Percentiles rank a stretch among this genome's conserved stretches.
These are phyloP conservation scores for Pheosia gnoma DNA, from an alignment of 2,888 invertebrate species.

Conservation along the genomic window DNA sequence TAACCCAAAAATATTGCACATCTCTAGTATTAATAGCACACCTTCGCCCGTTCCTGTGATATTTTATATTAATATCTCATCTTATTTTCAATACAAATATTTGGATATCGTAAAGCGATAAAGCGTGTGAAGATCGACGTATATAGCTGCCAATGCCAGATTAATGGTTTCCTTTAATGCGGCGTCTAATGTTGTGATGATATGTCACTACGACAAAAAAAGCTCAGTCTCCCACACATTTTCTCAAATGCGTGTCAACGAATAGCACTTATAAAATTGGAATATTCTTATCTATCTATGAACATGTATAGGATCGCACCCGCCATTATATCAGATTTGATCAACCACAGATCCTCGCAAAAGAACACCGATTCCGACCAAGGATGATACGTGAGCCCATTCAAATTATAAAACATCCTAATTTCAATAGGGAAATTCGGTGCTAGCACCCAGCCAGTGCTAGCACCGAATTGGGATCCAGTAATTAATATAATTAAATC, in stretches of 20 bases:
- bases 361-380: too few relatives aligned
- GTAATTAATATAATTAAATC: too few relatives aligned
- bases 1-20: constrained; percentile 7
- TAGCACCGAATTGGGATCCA: too few relatives aligned
- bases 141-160: constrained; percentile 38
- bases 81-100: constrained; percentile 31
- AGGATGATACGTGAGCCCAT: too few relatives aligned
- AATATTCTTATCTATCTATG: constrained; percentile 25
- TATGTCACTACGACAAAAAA: constrained; percentile 35
- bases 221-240: background rate
- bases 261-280: constrained; percentile 9
- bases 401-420: too few relatives aligned
- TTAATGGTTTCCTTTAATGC: constrained; percentile 42
- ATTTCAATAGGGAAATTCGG: too few relatives aligned
- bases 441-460: too few relatives aligned
- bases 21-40: constrained; percentile 18
- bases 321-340: too few relatives aligned
- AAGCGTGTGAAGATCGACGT: constrained; percentile 21
- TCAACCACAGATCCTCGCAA: too few relatives aligned
- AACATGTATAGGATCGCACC: too few relatives aligned
- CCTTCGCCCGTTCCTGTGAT: constrained; percentile 21
- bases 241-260: background rate
- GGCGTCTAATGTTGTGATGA: constrained; percentile 36
- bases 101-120: constrained; percentile 24
- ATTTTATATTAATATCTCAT: constrained; percentile 27